These are phyloP conservation scores for Leucopternis melanops DNA, from an alignment of 2,113 vertebrate genomes.

Conservation along the genomic window DNA sequence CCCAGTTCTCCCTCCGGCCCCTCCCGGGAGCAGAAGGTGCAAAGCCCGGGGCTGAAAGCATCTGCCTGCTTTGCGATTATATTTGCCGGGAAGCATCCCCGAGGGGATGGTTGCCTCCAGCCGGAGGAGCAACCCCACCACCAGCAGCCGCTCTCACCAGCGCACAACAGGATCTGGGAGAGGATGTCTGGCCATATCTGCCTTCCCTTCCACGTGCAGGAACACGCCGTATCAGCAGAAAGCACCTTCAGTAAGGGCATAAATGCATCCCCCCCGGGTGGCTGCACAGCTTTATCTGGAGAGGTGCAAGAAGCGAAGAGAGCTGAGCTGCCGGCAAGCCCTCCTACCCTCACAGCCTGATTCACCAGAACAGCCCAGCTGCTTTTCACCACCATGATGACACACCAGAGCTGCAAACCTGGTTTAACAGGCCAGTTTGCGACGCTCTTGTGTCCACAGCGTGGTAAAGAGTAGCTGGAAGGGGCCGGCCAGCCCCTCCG, in stretches of 20 bases:
- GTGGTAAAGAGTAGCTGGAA: neutral
- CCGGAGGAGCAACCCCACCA: neutral
- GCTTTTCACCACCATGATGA: neutral
- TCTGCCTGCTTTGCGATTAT: neutral
- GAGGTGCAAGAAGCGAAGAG: neutral
- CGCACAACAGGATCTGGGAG: neutral
- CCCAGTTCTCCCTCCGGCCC: neutral
- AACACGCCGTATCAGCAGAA: neutral
- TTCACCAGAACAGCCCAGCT: neutral
- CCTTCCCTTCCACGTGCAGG: neutral
- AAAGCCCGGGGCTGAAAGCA: neutral
- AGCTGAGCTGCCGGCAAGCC: neutral
- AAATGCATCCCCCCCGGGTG: neutral
- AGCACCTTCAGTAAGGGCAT: neutral
- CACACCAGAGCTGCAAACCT: neutral
- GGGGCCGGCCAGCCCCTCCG: neutral
- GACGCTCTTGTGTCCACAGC: neutral
- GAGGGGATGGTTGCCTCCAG: neutral
- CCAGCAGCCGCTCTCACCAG: neutral
- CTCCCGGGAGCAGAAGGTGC: neutral
- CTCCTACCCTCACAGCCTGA: neutral
- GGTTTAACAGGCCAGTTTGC: neutral
- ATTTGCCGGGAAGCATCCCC: neutral
- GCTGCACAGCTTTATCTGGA: neutral
- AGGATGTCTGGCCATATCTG: neutral